Conservation (phyloP, 2,888 invertebrate genomes). For the Aproaerema taeniolella region DNA sequence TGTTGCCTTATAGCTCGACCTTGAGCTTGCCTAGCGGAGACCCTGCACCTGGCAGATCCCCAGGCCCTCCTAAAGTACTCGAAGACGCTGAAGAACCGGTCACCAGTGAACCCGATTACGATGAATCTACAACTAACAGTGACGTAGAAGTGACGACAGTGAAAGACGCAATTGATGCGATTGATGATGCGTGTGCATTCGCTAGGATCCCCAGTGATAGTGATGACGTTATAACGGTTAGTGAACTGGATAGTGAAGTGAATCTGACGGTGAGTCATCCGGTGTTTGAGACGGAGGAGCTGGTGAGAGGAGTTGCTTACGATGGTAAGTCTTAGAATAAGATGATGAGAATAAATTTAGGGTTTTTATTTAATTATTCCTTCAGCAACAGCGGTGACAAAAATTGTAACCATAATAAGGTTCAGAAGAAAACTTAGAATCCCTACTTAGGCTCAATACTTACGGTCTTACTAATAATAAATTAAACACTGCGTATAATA, state of each 20-base stretch:
- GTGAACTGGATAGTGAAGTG: slow-evolving; percentile 59
- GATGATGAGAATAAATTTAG: too few relatives aligned
- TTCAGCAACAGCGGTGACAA: too few relatives aligned
- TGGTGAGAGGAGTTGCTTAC: slow-evolving; percentile 74
- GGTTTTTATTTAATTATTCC: too few relatives aligned
- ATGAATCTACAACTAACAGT: slow-evolving; percentile 45
- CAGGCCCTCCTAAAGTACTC: slow-evolving; percentile 71
- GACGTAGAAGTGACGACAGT: slow-evolving; percentile 35
- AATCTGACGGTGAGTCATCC: slow-evolving; percentile 71
- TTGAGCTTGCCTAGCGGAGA: slow-evolving; percentile 74
- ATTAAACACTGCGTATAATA: too few relatives aligned
- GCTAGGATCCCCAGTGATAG: slow-evolving; percentile 63
- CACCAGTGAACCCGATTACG: slow-evolving; percentile 34
- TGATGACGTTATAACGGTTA: slow-evolving; percentile 56
- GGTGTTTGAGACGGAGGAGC: slow-evolving; percentile 67
- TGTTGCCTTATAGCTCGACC: slow-evolving; percentile 60
- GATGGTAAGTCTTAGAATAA: slow-evolving; percentile 64
- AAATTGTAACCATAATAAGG: too few relatives aligned
- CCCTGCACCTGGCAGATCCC: slow-evolving; percentile 82
- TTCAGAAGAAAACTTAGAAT: too few relatives aligned
- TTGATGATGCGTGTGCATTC: slow-evolving; percentile 60
- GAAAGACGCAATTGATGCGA: slow-evolving; percentile 32
- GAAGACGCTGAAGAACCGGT: slow-evolving; percentile 19
- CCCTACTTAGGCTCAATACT: too few relatives aligned
- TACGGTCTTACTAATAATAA: too few relatives aligned